Conservation (phyloP, 2,888 invertebrate species). For the Onthophagus sagittarius region DNA sequence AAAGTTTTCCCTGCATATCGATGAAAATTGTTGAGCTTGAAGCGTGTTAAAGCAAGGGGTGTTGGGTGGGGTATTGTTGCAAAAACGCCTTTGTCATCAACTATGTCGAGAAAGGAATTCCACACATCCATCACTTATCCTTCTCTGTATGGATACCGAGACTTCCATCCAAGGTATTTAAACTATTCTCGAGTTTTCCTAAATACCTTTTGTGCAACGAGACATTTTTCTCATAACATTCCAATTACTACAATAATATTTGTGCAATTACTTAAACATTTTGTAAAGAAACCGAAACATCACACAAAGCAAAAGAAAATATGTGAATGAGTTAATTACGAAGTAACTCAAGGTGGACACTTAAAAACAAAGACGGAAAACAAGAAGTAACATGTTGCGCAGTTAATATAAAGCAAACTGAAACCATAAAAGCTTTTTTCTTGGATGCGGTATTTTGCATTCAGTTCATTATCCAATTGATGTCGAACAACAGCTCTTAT, state of each 20-base stretch:
- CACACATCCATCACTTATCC: not conserved
- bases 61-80: not conserved
- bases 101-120: not conserved
- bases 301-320: too few species aligned
- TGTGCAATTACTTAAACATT: not conserved
- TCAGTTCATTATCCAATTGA: not conserved
- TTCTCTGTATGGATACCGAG: not conserved
- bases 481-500: not conserved
- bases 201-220: not conserved
- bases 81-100: not conserved
- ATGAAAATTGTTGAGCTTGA: not conserved
- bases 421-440: not conserved
- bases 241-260: not conserved
- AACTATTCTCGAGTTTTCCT: not conserved
- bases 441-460: not conserved
- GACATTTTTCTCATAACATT: not conserved
- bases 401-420: not conserved
- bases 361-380: not conserved
- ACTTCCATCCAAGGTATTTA: not conserved
- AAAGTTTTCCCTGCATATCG: not conserved
- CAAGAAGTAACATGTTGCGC: not conserved
- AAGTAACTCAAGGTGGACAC: not conserved
- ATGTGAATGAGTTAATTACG: not conserved
- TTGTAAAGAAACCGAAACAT: too few species aligned
- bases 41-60: not conserved